These are phyloP conservation scores for Loriculus beryllinus DNA, from an alignment of 2,797 vertebrate genomes.

Conservation along the genomic window DNA sequence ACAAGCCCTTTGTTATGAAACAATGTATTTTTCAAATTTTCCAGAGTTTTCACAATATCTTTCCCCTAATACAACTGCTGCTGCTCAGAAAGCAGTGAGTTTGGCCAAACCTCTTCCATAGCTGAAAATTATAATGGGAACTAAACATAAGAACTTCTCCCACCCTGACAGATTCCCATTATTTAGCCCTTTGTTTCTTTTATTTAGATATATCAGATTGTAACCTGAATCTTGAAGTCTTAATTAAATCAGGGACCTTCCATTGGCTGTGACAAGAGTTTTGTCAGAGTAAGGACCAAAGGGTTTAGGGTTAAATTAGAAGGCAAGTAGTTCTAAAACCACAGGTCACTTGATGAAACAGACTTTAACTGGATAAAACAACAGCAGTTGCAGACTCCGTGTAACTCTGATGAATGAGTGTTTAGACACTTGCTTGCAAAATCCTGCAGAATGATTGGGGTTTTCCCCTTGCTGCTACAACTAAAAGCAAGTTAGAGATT, in stretches of 20 bases:
- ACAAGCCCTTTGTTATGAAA: neutral
- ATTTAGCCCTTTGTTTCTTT: neutral
- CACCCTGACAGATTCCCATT: neutral
- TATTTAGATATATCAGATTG: neutral
- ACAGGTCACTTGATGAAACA: neutral
- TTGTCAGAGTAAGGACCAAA: neutral
- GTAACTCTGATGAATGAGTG: neutral
- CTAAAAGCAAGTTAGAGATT: constrained; percentile 49
- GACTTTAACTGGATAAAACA: neutral
- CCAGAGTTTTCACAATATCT: neutral
- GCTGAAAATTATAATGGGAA: neutral
- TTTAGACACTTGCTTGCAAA: constrained; percentile 5
- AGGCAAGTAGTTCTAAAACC: neutral
- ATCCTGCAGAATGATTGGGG: constrained; percentile 4
- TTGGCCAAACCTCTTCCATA: neutral
- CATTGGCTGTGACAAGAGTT: neutral
- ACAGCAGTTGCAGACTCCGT: neutral
- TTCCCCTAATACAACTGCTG: neutral
- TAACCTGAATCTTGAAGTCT: neutral
- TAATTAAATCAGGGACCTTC: neutral
- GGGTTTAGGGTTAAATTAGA: neutral
- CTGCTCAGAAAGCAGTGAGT: neutral
- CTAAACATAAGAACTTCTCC: neutral
- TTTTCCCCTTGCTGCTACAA: neutral
- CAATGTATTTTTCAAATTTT: neutral